phyloP scores from a whole-genome alignment of 1,140 invertebrate species.

The Diachasma alloeum region DNA sequence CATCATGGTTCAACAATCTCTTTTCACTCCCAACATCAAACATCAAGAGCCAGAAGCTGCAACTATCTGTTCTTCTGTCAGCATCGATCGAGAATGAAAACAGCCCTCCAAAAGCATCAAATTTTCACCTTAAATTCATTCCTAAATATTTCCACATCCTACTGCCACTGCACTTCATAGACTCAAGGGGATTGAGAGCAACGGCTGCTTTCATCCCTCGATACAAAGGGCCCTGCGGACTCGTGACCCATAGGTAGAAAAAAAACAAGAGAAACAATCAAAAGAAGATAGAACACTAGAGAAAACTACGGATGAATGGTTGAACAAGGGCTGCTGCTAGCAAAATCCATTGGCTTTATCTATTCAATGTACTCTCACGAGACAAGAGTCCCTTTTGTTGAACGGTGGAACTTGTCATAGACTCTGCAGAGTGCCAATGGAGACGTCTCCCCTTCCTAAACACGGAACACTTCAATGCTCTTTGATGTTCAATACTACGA shows the following conservation, averaged over 20 bases:
- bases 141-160: too few species aligned
- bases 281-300: not conserved
- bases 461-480: not conserved
- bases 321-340: not conserved
- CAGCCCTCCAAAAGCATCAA: too few species aligned
- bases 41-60: too few species aligned
- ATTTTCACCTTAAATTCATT: too few species aligned
- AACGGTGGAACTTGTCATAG: not conserved
- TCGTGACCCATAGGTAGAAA: not conserved
- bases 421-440: not conserved
- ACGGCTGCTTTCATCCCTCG: not conserved
- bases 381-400: not conserved
- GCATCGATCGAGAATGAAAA: too few species aligned
- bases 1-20: too few species aligned
- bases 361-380: not conserved
- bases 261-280: not conserved
- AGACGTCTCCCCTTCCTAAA: not conserved
- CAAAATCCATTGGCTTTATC: not conserved
- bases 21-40: too few species aligned
- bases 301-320: conserved; percentile 9
- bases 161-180: too few species aligned
- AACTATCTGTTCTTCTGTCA: too few species aligned
- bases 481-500: not conserved
- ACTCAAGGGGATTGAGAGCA: not conserved
- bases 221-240: not conserved